phyloP scores from a whole-genome alignment of 2,888 invertebrate genomes.

The Heteromurus nitidus region DNA sequence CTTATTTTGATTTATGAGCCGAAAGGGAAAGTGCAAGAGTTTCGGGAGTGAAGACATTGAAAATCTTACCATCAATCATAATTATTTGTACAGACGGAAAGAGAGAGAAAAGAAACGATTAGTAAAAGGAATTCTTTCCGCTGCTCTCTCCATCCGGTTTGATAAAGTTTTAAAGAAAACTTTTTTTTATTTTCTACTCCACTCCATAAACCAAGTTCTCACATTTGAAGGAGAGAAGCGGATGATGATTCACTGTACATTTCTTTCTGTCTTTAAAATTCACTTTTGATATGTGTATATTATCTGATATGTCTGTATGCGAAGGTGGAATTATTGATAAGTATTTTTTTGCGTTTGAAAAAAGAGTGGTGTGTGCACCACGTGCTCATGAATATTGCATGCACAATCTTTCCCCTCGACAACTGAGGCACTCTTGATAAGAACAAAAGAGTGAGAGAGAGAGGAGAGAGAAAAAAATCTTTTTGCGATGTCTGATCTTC shows the following conservation, averaged over 20 bases:
- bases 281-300: too few species aligned
- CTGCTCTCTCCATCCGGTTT: neutral
- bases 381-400: constrained; percentile 63
- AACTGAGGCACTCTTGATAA: neutral
- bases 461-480: constrained; percentile 30
- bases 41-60: neutral
- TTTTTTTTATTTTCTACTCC: too few species aligned
- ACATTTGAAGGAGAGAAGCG: too few species aligned
- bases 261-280: too few species aligned
- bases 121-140: constrained; percentile 7
- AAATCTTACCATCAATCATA: constrained; percentile 59
- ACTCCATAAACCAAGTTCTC: too few species aligned
- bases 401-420: constrained; percentile 15
- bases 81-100: constrained; percentile 1
- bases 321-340: too few species aligned
- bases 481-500: constrained; percentile 7
- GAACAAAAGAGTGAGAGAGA: neutral
- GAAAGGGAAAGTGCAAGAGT: constrained; percentile 4
- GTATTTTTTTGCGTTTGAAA: too few species aligned
- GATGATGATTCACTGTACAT: too few species aligned
- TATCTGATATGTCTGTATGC: neutral
- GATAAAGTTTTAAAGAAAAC: too few species aligned
- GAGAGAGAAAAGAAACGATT: neutral
- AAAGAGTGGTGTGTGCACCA: constrained; percentile 33
- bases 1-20: constrained; percentile 51